Evolutionary conservation across 2,888 invertebrate species (phyloP).

Genomic region (Heliconius ismenius): DNA sequence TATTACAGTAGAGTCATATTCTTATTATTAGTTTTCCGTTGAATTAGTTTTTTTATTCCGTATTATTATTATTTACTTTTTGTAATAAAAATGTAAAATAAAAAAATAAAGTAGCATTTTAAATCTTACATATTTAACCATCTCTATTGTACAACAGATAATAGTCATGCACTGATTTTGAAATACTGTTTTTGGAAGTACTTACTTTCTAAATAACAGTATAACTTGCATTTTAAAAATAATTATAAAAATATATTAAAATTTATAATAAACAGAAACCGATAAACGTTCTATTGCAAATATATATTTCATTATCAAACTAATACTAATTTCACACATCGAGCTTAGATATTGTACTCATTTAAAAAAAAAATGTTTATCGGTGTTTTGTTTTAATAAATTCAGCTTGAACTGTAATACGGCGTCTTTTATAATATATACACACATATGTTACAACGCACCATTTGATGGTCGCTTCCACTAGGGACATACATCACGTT

Average conservation of each 20-base stretch:
- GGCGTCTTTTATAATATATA: slow-evolving; percentile 30
- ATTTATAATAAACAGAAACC: background rate
- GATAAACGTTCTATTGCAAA: slow-evolving; percentile 17
- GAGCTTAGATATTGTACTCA: slow-evolving; percentile 20
- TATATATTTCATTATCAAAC: slow-evolving; percentile 14
- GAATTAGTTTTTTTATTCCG: too few relatives aligned
- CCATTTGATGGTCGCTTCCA: slow-evolving; percentile 73
- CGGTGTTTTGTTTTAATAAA: background rate
- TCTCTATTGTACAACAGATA: too few relatives aligned
- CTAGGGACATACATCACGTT: slow-evolving; percentile 31
- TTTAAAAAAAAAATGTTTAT: slow-evolving; percentile 18
- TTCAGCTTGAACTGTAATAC: slow-evolving; percentile 27
- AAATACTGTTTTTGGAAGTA: too few relatives aligned
- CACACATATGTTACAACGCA: slow-evolving; percentile 58
- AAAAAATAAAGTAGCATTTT: too few relatives aligned
- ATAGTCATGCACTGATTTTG: too few relatives aligned
- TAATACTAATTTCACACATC: slow-evolving; percentile 21
- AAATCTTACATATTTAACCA: too few relatives aligned
- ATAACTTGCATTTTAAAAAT: too few relatives aligned
- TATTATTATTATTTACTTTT: too few relatives aligned
- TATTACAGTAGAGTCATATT: slow-evolving; percentile 18
- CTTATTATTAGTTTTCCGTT: background rate
- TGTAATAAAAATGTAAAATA: too few relatives aligned
- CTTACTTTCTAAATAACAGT: too few relatives aligned
- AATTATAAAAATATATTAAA: background rate